These are phyloP conservation scores for Acromyrmex heyeri DNA, from an alignment of 1,140 invertebrate species.

Conservation along the genomic window DNA sequence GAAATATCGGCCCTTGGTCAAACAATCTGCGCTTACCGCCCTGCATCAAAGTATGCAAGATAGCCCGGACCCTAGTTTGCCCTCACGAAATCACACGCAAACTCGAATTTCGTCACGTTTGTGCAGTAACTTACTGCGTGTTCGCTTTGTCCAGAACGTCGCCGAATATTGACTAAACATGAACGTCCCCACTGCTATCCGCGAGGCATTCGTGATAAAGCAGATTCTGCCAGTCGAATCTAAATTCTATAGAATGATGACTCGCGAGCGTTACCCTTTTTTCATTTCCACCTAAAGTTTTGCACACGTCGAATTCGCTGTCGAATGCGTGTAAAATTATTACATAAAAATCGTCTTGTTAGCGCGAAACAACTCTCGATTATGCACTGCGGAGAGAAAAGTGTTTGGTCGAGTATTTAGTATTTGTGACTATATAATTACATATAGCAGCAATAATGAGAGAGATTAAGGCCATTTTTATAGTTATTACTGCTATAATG, in stretches of 20 bases:
- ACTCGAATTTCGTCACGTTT: conserved; percentile 57
- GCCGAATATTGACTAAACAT: conserved; percentile 28
- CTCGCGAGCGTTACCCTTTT: background rate
- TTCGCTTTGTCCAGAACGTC: background rate
- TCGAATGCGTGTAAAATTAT: background rate
- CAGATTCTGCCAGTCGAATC: background rate
- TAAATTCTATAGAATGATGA: background rate
- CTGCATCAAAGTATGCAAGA: conserved; percentile 42
- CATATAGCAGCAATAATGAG: no score
- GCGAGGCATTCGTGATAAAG: conserved; percentile 5
- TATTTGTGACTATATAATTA: no score
- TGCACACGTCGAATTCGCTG: background rate
- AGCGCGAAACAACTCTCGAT: background rate
- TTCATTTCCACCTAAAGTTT: background rate
- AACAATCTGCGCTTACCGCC: conserved; percentile 28
- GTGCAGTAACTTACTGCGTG: conserved; percentile 30
- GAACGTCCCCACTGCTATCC: background rate
- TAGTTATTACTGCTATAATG: no score
- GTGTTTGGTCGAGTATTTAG: no score
- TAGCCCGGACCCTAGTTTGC: conserved; percentile 16
- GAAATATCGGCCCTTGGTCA: conserved; percentile 51
- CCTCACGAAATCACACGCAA: conserved; percentile 51
- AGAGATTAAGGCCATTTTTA: no score
- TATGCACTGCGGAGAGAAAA: no score
- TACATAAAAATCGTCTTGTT: background rate